phyloP scores from a whole-genome alignment of 2,797 vertebrate species.

The Megalops cyprinoides region DNA sequence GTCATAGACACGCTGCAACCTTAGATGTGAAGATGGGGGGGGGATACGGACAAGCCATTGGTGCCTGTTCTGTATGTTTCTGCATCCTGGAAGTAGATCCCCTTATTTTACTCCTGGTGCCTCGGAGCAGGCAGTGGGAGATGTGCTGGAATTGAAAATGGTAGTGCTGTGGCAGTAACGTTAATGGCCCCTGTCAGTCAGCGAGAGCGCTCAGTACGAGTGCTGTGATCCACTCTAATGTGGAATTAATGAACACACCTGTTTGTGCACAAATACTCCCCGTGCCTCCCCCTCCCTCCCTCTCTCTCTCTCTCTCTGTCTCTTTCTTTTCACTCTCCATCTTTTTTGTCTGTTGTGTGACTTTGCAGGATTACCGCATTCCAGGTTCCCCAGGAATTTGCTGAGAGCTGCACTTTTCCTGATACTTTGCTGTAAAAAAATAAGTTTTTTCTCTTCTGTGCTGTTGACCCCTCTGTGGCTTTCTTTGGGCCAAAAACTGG shows the following conservation, averaged over 20 bases:
- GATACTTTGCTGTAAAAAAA: not conserved
- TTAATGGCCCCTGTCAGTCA: not conserved
- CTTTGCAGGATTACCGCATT: constrained; percentile 26
- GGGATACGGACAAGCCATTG: not conserved
- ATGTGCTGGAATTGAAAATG: not conserved
- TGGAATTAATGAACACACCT: constrained; percentile 11
- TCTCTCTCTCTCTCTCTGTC: not conserved
- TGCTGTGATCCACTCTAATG: not conserved
- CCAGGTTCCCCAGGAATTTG: constrained; percentile 35
- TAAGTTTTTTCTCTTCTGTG: constrained; percentile 16
- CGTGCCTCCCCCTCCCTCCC: not conserved
- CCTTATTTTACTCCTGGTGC: not conserved
- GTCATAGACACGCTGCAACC: not conserved
- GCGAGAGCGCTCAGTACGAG: not conserved
- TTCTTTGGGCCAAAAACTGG: not conserved
- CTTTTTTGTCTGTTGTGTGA: not conserved
- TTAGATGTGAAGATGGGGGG: not conserved
- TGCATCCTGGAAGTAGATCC: not conserved
- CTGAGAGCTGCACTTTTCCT: constrained; percentile 31
- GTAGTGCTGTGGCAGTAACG: not conserved
- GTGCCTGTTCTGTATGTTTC: not conserved
- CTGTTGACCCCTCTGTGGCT: constrained; percentile 10
- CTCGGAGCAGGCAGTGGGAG: not conserved
- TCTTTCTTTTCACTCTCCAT: not conserved
- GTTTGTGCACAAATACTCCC: not conserved